Percentiles rank a stretch among this genome's conserved stretches.
Conservation (phyloP, 2,113 vertebrate species). For the Cavia aperea region DNA sequence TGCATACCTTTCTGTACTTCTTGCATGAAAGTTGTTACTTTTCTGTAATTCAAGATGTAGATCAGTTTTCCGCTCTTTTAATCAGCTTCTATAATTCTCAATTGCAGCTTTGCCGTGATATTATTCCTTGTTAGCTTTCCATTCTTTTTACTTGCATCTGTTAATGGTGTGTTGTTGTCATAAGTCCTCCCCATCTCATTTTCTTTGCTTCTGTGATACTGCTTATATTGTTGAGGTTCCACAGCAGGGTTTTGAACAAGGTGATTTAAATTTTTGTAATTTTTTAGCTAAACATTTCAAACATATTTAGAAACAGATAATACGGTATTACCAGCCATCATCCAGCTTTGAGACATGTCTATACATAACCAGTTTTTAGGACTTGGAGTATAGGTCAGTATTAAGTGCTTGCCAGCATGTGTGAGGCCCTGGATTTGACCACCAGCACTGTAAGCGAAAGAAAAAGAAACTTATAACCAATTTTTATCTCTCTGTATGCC, state of each 20-base stretch:
- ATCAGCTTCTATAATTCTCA: neutral
- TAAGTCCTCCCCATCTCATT: neutral
- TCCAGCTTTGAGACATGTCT: neutral
- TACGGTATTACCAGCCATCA: neutral
- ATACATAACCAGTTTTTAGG: neutral
- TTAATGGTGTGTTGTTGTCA: neutral
- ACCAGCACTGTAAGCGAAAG: neutral
- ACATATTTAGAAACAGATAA: constrained; percentile 19
- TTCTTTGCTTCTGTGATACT: constrained; percentile 19
- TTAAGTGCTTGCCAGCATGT: neutral
- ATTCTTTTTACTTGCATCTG: neutral
- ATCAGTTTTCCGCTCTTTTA: neutral
- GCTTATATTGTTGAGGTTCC: neutral
- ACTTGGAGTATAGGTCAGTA: neutral
- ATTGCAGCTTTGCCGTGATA: neutral
- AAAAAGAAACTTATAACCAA: neutral
- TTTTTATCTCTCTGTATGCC: neutral
- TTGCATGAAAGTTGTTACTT: constrained; percentile 15
- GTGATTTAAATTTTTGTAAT: neutral
- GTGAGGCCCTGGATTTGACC: neutral
- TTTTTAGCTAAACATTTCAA: constrained; percentile 31
- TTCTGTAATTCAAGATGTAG: neutral
- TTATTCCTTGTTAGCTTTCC: neutral
- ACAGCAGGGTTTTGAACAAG: neutral
- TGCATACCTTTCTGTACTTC: neutral